A percentile compares a stretch with the other conserved stretches of the same genome.
Conservation (phyloP, 2,888 invertebrate genomes). For the Spodoptera picta region DNA sequence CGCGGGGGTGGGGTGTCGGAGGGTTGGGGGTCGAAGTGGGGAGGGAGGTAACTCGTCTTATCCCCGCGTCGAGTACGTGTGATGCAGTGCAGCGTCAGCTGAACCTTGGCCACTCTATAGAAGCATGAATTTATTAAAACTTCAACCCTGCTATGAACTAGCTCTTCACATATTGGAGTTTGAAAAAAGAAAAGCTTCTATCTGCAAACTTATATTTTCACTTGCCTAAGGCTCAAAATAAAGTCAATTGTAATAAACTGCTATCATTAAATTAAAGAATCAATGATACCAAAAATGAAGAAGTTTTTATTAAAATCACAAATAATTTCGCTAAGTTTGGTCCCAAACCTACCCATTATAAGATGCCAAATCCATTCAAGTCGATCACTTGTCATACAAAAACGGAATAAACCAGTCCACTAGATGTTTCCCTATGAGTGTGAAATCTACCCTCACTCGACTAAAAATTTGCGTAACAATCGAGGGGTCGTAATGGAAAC, state of each 20-base stretch:
- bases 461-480: conserved; percentile 48
- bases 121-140: conserved; percentile 27
- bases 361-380: too few relatives aligned
- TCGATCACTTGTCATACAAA: conserved; percentile 6
- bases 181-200: too few relatives aligned
- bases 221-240: too few relatives aligned
- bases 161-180: too few relatives aligned
- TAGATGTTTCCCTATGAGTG: conserved; percentile 17
- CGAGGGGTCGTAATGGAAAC: conserved; percentile 40
- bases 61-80: conserved; percentile 44
- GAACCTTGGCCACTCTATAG: conserved; percentile 26
- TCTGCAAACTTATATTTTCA: too few relatives aligned
- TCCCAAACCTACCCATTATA: too few relatives aligned
- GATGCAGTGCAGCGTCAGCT: conserved; percentile 53
- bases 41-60: conserved; percentile 37
- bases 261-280: too few relatives aligned
- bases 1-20: conserved; percentile 46
- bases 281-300: too few relatives aligned
- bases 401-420: conserved; percentile 39
- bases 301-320: too few relatives aligned
- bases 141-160: not conserved
- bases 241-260: too few relatives aligned
- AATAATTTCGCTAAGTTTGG: too few relatives aligned
- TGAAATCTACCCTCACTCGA: conserved; percentile 43
- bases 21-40: conserved; percentile 27